These are phyloP conservation scores for Cochlearius cochlearius DNA, from an alignment of 2,113 vertebrate species.

Conservation along the genomic window DNA sequence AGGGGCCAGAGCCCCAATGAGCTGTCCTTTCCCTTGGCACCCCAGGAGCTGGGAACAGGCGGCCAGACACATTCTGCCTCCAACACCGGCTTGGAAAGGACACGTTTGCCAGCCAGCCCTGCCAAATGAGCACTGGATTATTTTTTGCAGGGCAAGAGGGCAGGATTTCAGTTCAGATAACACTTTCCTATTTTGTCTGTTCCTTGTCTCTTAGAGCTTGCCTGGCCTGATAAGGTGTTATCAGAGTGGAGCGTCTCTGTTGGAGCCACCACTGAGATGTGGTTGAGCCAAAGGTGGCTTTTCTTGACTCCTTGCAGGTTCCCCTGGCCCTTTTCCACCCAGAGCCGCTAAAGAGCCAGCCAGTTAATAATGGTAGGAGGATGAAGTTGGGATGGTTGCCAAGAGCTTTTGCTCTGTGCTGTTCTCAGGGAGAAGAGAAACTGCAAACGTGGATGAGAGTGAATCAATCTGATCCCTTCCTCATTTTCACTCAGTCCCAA, in stretches of 20 bases:
- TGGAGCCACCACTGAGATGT: background rate
- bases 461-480: background rate
- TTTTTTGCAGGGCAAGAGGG: background rate
- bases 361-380: background rate
- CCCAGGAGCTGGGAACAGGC: background rate
- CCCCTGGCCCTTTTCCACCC: background rate
- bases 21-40: background rate
- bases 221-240: background rate
- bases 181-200: background rate
- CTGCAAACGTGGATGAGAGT: background rate
- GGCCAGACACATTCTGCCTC: background rate
- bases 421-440: background rate
- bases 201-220: background rate
- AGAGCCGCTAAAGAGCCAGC: background rate
- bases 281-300: background rate
- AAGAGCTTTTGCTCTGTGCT: background rate
- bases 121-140: background rate
- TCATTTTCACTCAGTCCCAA: background rate
- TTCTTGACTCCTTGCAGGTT: background rate
- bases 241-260: background rate
- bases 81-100: background rate
- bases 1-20: background rate
- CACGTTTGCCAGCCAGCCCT: background rate
- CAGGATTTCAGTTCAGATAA: background rate
- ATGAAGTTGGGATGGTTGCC: background rate